Conservation (phyloP, 1,140 invertebrate species). For the Platorchestia sp. region DNA sequence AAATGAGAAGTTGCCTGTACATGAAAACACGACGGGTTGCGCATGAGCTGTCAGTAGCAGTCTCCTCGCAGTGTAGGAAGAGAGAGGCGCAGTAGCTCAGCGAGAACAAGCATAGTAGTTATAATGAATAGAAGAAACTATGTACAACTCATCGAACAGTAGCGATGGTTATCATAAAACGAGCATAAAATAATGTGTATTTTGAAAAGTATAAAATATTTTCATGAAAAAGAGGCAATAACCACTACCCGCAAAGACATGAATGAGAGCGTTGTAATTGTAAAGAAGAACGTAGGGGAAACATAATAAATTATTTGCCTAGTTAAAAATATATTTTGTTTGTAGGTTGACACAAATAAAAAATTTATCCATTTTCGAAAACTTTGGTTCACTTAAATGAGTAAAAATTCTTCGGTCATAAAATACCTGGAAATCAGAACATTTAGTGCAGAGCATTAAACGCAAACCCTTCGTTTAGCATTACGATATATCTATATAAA, state of each 20-base stretch:
- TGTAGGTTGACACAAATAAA: neutral
- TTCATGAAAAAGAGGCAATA: neutral
- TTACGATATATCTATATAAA: neutral
- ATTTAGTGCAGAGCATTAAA: neutral
- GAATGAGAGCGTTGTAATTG: neutral
- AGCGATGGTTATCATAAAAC: neutral
- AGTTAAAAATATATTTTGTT: neutral
- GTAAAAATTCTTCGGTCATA: neutral
- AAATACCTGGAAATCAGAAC: neutral
- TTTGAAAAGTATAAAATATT: neutral
- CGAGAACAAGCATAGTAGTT: neutral
- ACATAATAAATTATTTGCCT: neutral
- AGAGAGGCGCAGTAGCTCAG: neutral
- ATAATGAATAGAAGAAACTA: slow-evolving; percentile 1
- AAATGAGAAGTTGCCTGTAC: neutral
- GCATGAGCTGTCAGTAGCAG: neutral
- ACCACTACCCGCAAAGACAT: neutral
- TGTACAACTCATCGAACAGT: neutral
- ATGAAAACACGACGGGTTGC: neutral
- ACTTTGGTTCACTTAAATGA: neutral
- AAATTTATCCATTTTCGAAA: neutral
- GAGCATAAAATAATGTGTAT: neutral
- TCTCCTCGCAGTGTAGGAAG: neutral
- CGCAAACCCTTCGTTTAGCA: neutral
- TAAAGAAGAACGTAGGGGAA: neutral